Base-by-base conservation (phyloP, 2,888 invertebrate genomes). In the Campoletis raptor region DNA sequence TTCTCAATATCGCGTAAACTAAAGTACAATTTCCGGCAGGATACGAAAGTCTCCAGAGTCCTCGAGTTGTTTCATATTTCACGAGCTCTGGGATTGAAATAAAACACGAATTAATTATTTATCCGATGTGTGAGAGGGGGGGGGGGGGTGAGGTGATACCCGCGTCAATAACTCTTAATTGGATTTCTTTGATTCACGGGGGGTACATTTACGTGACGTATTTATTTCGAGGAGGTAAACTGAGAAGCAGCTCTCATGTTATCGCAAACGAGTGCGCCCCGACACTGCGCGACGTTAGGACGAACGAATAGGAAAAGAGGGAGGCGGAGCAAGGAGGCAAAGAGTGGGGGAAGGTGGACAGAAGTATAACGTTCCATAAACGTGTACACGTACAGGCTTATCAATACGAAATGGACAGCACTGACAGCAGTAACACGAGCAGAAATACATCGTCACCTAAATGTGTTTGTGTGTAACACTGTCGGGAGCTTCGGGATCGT, bases 201-300 rank as follows among this genome's bases (percentile, higher is more conserved):
- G 67, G 24, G 40, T 61, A 61, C 30, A 6, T 61, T 61, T 61
- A 61, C 61, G 61, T 61, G 61, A 61, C 61, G 30, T 61, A 61
- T 30, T 61, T 61, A 61, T 61, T 54, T 3, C 21, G 12, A 7
- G 6, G 30, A 61, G 6, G 61, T 61, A 61, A 61, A 30, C 30
- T 15, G 30, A 30, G 61, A 30, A 12, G 61, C 61, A 61, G 24
- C 61, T 61, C 30, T 61, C 61, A 15, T 30, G 30, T 83, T 83
- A 67, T 74, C 73, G 72, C 72, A 54, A 80, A 61, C 84, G 52
- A 80, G 72, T 69, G 74, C 84, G 80, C 84, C 79, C 54, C 79
- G 84, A 74, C 79, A 73, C 84, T 73, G 72, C 76, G 54, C 74
- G 66, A 37, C 37, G 66, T 67, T 10, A 74, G 80, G 67, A 48